phyloP scores from a whole-genome alignment of 2,888 invertebrate genomes.

The Sarcophaga caerulescens region DNA sequence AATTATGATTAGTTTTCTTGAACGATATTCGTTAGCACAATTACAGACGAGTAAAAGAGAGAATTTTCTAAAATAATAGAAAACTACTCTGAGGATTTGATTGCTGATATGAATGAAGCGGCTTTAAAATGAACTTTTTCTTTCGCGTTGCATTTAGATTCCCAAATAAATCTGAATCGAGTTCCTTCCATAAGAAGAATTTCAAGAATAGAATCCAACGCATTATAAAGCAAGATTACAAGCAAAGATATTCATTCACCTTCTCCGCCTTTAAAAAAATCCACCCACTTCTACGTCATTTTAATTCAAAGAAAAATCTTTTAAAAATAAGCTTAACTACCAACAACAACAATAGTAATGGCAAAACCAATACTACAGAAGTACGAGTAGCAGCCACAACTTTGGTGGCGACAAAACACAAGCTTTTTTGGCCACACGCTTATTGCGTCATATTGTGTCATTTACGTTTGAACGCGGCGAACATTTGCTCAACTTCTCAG shows the following conservation, averaged over 20 bases:
- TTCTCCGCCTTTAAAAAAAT: slow-evolving; percentile 43
- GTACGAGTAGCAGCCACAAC: background rate
- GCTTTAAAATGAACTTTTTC: too few species aligned
- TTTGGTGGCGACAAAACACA: slow-evolving; percentile 15
- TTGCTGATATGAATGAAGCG: too few species aligned
- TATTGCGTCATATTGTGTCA: slow-evolving; percentile 65
- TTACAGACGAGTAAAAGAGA: too few species aligned
- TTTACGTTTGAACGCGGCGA: slow-evolving; percentile 20
- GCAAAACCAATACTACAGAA: background rate
- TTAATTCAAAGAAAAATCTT: slow-evolving; percentile 37
- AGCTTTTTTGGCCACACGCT: slow-evolving; percentile 57
- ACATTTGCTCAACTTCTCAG: slow-evolving; percentile 65
- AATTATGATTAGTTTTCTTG: slow-evolving; percentile 60
- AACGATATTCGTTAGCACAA: background rate
- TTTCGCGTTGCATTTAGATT: too few species aligned
- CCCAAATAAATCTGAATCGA: too few species aligned
- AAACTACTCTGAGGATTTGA: too few species aligned
- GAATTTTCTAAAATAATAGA: background rate
- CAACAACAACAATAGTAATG: slow-evolving; percentile 23
- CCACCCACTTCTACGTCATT: background rate
- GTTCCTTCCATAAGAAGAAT: too few species aligned
- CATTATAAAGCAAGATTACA: background rate
- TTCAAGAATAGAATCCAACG: too few species aligned
- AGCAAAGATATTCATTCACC: slow-evolving; percentile 31
- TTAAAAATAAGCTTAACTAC: slow-evolving; percentile 52